Evolutionary conservation across 2,113 vertebrate genomes (phyloP).

Genomic region (Grus americana): DNA sequence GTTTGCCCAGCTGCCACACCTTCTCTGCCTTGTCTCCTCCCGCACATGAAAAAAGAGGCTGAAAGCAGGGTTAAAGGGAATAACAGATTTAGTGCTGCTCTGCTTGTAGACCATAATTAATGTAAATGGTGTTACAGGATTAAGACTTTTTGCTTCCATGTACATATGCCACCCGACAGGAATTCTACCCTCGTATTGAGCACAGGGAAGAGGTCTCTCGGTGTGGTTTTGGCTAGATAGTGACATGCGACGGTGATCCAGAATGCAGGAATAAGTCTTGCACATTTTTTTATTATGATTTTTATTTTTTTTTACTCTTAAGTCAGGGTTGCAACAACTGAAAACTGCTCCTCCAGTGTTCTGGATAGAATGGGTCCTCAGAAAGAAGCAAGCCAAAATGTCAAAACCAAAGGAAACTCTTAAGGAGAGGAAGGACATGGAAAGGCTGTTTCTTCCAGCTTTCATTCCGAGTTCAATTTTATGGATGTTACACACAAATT

Average conservation of each 20-base stretch:
- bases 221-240: not conserved
- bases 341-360: not conserved
- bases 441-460: not conserved
- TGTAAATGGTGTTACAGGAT: not conserved
- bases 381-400: not conserved
- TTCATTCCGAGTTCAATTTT: not conserved
- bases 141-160: not conserved
- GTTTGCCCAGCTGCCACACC: constrained; percentile 42
- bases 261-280: not conserved
- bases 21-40: not conserved
- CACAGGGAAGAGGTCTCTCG: not conserved
- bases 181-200: not conserved
- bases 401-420: not conserved
- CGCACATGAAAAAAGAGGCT: not conserved
- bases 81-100: not conserved
- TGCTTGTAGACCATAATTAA: not conserved
- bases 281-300: not conserved
- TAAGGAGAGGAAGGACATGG: not conserved
- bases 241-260: not conserved
- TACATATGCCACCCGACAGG: not conserved
- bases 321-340: not conserved
- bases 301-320: not conserved
- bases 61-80: not conserved
- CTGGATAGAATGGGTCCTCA: not conserved
- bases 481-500: not conserved